Base-by-base conservation (phyloP, 2,888 invertebrate species). In the Drosophila affinis region DNA sequence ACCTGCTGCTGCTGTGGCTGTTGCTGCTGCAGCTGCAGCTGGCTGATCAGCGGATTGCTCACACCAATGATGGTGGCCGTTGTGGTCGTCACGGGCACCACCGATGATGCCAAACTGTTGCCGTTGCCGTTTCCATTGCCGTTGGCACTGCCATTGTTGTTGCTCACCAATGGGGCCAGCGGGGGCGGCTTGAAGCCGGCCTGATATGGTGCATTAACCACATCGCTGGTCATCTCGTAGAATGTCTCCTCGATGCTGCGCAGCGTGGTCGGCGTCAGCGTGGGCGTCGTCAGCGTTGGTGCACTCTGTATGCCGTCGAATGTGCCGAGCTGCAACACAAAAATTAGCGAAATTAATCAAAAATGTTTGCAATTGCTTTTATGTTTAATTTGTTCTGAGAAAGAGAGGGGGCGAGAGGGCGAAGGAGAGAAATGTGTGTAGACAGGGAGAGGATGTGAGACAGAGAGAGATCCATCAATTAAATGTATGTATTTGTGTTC, bases 131-230 rank as follows among this genome's bases (percentile, higher is more conserved):
- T 39, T 44, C 29, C 29, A 7, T 51, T 17, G 12, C 21, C 9
- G 17, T 48, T 27, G 34, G 46, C 74, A 34, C 61, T 72, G 9
- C 69, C 51, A 44, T 34, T 79, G 69, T 62, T 62, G 62, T 34
- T 34, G 61, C 44, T 84, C 70, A 55, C 78, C 69, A 83, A 93
- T 65, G 94, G 93, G 49, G 93, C 94, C 81, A 95, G 90, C 27
- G 98, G 98, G 29, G 98, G 98, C 69, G 98, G 98, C 76, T 98
- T 98, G 92, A 98, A 98, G 76, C 98, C 97, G 68, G 98, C 98
- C 94, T 98, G 97, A 92, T 95, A 96, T 87, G 96, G 93, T 94
- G 95, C 72, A 94, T 96, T 92, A 93, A 94, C 95, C 80, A 95
- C 95, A 86, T 95, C 95, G 90, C 94, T 94, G 93, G 96, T 96